A percentile compares a stretch with the other conserved stretches of the same genome.
Conservation (phyloP, 2,113 vertebrate genomes). For the Murina feae region DNA sequence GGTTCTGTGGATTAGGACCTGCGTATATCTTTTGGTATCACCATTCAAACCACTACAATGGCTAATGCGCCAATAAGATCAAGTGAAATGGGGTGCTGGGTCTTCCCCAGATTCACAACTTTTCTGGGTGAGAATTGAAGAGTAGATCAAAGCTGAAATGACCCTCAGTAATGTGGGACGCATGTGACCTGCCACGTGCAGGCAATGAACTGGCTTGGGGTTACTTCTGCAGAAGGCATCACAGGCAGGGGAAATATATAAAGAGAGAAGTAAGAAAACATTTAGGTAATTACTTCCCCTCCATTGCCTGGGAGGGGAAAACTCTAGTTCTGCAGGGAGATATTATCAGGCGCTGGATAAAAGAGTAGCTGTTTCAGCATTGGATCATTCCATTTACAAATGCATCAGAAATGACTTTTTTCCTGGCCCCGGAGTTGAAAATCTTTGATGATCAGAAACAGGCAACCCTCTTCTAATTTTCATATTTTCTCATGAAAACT, state of each 20-base stretch:
- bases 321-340: not conserved
- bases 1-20: not conserved
- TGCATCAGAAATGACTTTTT: not conserved
- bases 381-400: not conserved
- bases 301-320: not conserved
- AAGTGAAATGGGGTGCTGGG: not conserved
- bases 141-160: not conserved
- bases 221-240: not conserved
- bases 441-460: constrained; percentile 6
- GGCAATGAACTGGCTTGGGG: not conserved
- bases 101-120: not conserved
- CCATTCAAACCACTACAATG: not conserved
- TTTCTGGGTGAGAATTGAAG: not conserved
- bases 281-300: not conserved
- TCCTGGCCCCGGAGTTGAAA: not conserved
- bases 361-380: not conserved
- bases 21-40: not conserved
- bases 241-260: not conserved
- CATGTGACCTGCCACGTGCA: not conserved
- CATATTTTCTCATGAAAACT: constrained; percentile 10
- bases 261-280: not conserved
- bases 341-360: not conserved
- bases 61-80: not conserved
- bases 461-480: not conserved
- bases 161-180: not conserved